phyloP scores from a whole-genome alignment of 2,888 invertebrate genomes.

The Troides helena region DNA sequence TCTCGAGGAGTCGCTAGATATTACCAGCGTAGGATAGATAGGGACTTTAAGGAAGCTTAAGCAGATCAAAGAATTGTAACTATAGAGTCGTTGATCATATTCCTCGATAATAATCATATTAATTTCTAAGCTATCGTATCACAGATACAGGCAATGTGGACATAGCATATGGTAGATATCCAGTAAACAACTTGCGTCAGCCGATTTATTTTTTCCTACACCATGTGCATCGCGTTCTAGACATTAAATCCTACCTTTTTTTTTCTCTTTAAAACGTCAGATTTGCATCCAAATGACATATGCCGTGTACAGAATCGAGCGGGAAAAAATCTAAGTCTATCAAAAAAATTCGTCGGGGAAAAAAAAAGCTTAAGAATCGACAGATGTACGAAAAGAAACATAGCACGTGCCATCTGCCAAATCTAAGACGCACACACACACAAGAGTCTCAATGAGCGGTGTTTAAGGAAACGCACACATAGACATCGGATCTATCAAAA shows the following conservation, averaged over 20 bases:
- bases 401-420: constrained; percentile 80
- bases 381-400: constrained; percentile 75
- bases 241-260: constrained; percentile 63
- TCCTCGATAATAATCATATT: background rate
- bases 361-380: constrained; percentile 67
- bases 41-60: no score
- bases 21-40: no score
- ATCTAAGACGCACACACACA: constrained; percentile 69
- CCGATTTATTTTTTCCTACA: constrained; percentile 69
- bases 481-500: constrained; percentile 61
- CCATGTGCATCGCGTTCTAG: constrained; percentile 64
- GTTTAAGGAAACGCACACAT: constrained; percentile 57
- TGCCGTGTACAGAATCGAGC: constrained; percentile 46
- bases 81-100: background rate
- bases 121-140: constrained; percentile 8
- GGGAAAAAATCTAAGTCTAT: constrained; percentile 45
- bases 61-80: background rate
- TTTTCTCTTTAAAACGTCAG: constrained; percentile 49
- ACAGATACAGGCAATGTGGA: constrained; percentile 52
- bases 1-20: no score
- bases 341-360: constrained; percentile 57
- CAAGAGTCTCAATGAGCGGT: constrained; percentile 52
- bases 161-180: constrained; percentile 62
- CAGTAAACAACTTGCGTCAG: constrained; percentile 67
- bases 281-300: constrained; percentile 77